These are phyloP conservation scores for Cosmia trapezina DNA, from an alignment of 2,888 invertebrate species.

Conservation along the genomic window DNA sequence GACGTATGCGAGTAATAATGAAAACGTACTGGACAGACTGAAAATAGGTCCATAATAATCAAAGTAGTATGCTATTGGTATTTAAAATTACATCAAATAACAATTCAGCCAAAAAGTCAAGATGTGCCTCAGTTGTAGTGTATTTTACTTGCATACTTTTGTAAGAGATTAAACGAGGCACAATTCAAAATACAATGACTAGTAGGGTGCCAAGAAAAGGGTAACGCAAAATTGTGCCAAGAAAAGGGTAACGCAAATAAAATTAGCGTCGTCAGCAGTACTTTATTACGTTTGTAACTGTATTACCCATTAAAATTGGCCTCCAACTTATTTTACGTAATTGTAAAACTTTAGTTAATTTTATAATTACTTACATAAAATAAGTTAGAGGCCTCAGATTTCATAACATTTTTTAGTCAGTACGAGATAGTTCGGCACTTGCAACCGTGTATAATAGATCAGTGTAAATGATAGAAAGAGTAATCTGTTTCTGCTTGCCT, in stretches of 20 bases:
- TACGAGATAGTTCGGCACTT: neutral
- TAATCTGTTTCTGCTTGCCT: neutral
- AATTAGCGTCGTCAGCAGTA: conserved; percentile 63
- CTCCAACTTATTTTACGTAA: conserved; percentile 47
- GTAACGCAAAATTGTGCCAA: conserved; percentile 55
- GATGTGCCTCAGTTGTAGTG: neutral
- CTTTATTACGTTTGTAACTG: conserved; percentile 61
- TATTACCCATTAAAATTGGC: conserved; percentile 59
- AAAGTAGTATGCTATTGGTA: neutral
- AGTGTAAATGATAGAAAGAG: too few relatives aligned
- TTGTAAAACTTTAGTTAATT: neutral
- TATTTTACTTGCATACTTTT: neutral
- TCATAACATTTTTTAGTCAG: neutral
- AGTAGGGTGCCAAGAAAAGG: conserved; percentile 56
- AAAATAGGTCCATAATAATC: neutral
- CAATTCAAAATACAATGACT: conserved; percentile 55
- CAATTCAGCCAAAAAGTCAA: neutral
- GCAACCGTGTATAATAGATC: neutral
- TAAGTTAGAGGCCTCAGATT: neutral
- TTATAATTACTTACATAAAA: too few relatives aligned
- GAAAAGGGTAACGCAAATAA: conserved; percentile 60
- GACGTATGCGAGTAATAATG: neutral
- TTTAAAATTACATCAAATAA: neutral
- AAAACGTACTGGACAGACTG: neutral
- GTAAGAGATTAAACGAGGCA: conserved; percentile 52